phyloP scores from a whole-genome alignment of 64 coral and sea anemone species.

The Anthopleura sola region DNA sequence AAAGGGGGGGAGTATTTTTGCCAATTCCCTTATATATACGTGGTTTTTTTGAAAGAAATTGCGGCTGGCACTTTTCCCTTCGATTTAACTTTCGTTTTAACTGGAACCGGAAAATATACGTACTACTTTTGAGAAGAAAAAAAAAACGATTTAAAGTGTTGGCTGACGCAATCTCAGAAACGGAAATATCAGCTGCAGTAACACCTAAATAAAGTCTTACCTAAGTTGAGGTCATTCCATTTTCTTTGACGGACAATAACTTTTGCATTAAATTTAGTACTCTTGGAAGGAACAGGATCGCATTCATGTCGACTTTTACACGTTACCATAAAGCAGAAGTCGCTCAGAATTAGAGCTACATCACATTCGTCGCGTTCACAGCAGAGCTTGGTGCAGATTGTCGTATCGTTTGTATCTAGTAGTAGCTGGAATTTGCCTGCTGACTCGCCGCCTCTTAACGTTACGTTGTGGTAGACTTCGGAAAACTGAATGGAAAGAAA shows the following conservation, averaged over 20 bases:
- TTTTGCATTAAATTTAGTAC: conserved; percentile 22
- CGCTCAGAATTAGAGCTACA: conserved; percentile 63
- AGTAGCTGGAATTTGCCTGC: conserved; percentile 55
- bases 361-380: conserved; percentile 65
- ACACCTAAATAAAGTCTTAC: neutral
- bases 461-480: conserved; percentile 32
- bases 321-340: conserved; percentile 63
- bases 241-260: neutral
- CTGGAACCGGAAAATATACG: too few species aligned
- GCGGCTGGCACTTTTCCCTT: too few species aligned
- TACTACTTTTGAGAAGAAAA: too few species aligned
- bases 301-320: conserved; percentile 40
- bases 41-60: too few species aligned
- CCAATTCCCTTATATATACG: too few species aligned
- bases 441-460: conserved; percentile 44
- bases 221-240: neutral
- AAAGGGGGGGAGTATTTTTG: too few species aligned
- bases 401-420: conserved; percentile 21
- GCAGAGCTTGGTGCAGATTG: conserved; percentile 48
- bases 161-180: neutral
- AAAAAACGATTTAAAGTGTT: too few species aligned
- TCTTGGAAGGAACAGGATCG: conserved; percentile 36
- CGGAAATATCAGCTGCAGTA: too few species aligned
- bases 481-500: conserved; percentile 21
- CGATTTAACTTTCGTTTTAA: too few species aligned